Evolutionary conservation across 23 tunicate species (phyloP), one percentile per base, ranked within the genome.

Genomic region (Diplosoma virens): DNA sequence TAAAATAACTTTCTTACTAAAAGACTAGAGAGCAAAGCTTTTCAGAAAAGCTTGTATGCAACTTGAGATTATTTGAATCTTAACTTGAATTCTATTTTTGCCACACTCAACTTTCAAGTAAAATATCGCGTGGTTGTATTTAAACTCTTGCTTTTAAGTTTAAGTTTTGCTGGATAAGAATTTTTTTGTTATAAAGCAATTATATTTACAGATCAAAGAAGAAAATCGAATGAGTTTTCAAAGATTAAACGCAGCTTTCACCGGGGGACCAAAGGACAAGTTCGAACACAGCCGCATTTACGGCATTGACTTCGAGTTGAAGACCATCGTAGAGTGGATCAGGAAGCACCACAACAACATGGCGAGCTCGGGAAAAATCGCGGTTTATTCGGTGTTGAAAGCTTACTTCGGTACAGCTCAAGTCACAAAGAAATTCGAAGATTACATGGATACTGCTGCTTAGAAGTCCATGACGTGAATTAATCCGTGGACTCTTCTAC

Each of bases 331-430:
- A 17, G 71, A 74, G 28, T 87, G 93, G 93, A 87, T 87, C 24
- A 30, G 93, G 74, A 61, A 50, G 3, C 58, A 87, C 24, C 93
- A 87, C 58, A 59, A 55, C 41, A 48, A 87, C 22, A 75, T 87
- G 78, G 93, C 93, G 47, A 87, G 93, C 69, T 87, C 93, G 18
- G 93, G 80, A 0, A 87, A 87, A 58, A 87, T 87, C 20, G 93
- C 66, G 22, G 85, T 80, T 18, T 86, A 80, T 33, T 80, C 80
- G 75, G 93, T 87, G 21, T 41, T 87, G 59, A 67, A 87, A 52
- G 83, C 93, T 34, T 87, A 71, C 77, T 87, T 80, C 53, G 93
- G 86, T 22, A 66, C 61, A 17, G 81, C 93, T 11, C 33, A 58
- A 20, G 93, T 87, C 21, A 73, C 77, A 2, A 74, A 80, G 25